Conservation (phyloP, 2,113 vertebrate genomes). For the Lethenteron camtschaticum region DNA sequence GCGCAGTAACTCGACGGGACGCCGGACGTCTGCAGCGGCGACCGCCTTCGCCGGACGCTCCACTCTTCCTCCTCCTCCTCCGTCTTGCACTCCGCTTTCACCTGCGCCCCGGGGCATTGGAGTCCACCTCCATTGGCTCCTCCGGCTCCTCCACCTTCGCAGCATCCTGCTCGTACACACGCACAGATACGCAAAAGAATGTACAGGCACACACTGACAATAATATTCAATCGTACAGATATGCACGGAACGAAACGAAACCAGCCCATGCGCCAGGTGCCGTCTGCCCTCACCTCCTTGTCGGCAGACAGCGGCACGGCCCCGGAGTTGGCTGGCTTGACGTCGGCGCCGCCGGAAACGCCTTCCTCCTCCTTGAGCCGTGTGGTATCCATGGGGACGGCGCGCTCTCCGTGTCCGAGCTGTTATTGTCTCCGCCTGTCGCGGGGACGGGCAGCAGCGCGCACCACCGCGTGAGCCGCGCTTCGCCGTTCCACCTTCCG, state of each 20-base stretch:
- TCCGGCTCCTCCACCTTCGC: conserved; percentile 19
- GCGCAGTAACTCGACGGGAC: too few species aligned
- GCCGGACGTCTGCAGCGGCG: conserved; percentile 14
- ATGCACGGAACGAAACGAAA: too few species aligned
- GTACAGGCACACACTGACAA: too few species aligned
- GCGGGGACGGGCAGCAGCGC: neutral
- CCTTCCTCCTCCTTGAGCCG: conserved; percentile 43
- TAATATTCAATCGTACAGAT: too few species aligned
- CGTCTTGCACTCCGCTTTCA: conserved; percentile 21
- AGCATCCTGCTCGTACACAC: too few species aligned
- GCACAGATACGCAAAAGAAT: too few species aligned
- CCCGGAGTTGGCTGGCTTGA: conserved; percentile 21
- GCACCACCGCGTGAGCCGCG: too few species aligned
- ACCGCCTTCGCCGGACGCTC: conserved; percentile 12
- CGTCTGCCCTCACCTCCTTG: too few species aligned
- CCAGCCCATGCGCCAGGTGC: too few species aligned
- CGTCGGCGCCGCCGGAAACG: conserved; percentile 21
- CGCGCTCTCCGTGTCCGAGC: conserved; percentile 94
- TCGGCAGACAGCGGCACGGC: neutral
- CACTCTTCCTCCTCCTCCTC: conserved; percentile 31
- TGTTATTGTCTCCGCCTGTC: conserved; percentile 35
- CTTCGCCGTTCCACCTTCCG: too few species aligned
- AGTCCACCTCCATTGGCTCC: conserved; percentile 37
- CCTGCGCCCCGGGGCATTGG: conserved; percentile 22
- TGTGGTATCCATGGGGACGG: conserved; percentile 67